Evolutionary conservation across 1,140 invertebrate genomes (phyloP), one percentile per base, ranked within the genome.

Genomic region (Camponotus pennsylvanicus): DNA sequence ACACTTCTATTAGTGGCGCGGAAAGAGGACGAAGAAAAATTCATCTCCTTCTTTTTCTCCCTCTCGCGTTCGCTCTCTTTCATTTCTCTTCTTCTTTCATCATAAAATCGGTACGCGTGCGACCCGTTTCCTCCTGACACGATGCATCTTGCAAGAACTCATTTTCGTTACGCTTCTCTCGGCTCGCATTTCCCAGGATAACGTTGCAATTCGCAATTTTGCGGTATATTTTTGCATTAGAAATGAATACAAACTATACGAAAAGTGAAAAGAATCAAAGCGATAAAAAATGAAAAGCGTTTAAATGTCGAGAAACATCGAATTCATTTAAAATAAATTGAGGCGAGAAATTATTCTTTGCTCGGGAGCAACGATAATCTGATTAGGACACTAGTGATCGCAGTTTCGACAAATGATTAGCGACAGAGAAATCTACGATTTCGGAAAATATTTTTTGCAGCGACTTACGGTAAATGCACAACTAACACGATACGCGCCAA

Each of bases 1-100:
- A 90, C 89, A 90, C 75, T 80, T 71, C 89, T 84, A 89, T 89
- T 88, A 90, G 71, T 69, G 52, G 59, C 79, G 55, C 42, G 59
- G 82, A 52, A 76, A 66, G 70, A 76, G 67, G 84, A 21, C 11
- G 8, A 32, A 64, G 75, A 69, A 90, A 88, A 90, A 90, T 90
- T 61, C 82, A 67, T 87, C 85, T 80, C 69, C 63, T 18, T 32
- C 49, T 67, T 78, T 89, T 79, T 67, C 34, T 76, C 52, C 78
- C 45, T 57, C 75, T 15, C 57, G 70, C 49, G 49, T 55, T 27
- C 27, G 61, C 27, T 66, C 52, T 52, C 61, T 73, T 34, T 83
- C 32, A 64, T 61, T 79, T 6, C 45, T 7, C 11, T 77, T 75
- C 15, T 59, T 42, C 40, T 61, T 73, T 83, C 79, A 73, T 83